Evolutionary conservation across 1,140 invertebrate genomes (phyloP).

Genomic region (Heliconius melpomene): DNA sequence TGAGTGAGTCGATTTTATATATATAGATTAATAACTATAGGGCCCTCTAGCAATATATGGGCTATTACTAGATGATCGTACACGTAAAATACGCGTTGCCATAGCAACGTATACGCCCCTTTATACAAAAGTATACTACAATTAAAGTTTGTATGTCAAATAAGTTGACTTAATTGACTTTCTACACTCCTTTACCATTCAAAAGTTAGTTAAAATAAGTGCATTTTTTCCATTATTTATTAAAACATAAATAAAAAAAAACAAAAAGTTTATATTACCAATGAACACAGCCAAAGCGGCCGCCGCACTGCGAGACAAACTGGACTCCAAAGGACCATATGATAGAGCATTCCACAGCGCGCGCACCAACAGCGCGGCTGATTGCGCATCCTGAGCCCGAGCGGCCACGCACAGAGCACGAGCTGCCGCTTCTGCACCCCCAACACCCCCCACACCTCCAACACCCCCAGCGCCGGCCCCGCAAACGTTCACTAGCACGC

Average conservation of each 20-base stretch:
- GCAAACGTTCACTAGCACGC: slow-evolving; percentile 68
- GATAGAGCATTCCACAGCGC: slow-evolving; percentile 71
- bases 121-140: too few species aligned
- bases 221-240: too few species aligned
- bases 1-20: too few species aligned
- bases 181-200: too few species aligned
- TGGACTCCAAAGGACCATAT: slow-evolving; percentile 46
- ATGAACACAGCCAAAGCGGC: slow-evolving; percentile 58
- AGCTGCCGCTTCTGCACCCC: slow-evolving; percentile 44
- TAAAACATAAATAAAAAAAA: background rate
- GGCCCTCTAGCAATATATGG: too few species aligned
- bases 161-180: too few species aligned
- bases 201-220: too few species aligned
- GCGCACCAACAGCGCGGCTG: slow-evolving; percentile 62
- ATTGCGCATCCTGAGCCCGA: slow-evolving; percentile 44
- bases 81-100: too few species aligned
- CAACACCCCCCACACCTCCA: background rate
- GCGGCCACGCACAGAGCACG: slow-evolving; percentile 51
- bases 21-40: too few species aligned
- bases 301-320: slow-evolving; percentile 45
- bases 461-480: slow-evolving; percentile 47
- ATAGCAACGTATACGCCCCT: too few species aligned
- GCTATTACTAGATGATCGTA: too few species aligned
- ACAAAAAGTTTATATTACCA: slow-evolving; percentile 38
- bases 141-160: too few species aligned